Base-by-base conservation (phyloP, 2,113 vertebrate species). In the Columba livia region DNA sequence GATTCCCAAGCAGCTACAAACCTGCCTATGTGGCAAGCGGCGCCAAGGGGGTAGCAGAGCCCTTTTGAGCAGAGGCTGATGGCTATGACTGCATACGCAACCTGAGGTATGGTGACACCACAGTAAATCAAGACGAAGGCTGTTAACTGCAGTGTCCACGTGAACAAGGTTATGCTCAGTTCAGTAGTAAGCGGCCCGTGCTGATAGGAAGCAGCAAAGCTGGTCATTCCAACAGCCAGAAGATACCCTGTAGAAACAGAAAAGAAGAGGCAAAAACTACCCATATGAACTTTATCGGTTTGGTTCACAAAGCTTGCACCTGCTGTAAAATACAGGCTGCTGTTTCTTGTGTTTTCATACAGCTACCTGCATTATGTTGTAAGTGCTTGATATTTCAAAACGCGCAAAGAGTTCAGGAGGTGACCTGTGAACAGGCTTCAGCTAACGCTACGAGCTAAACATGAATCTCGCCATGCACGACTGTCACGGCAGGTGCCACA, bases 151-250 rank as follows among this genome's bases (percentile, higher is more conserved):
- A 99, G 85, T 0, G 3, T 92, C 98, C 98, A 98, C 0, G 51
- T 87, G 95, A 98, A 91, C 25, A 98, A 93, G n/a, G 38, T 78
- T 75, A 96, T 89, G 51, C 94, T 98, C 65, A 73, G 91, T 32
- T 97, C 94, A 3, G 96, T 93, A 48, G 89, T 94, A 15, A 98
- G 96, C 0, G 98, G 98, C 23, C 98, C 98, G 0, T 96, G 98
- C 64, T 92, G 98, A 75, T 98, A 98, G 90, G 98, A 99, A 32
- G 96, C 32, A 7, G 92, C 91, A 93, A 98, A 98, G 93, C 98
- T 98, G 80, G 88, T 8, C 11, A 88, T 73, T 57, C 98, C 98
- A 12, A 97, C 95, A 21, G 93, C 67, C 72, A 98, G 61, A 61
- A 98, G 36, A 75, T 98, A 98, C 32, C 97, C 98, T 99, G 96